Evolutionary conservation across 2,888 invertebrate species (phyloP).

Genomic region (Adelphocoris suturalis): DNA sequence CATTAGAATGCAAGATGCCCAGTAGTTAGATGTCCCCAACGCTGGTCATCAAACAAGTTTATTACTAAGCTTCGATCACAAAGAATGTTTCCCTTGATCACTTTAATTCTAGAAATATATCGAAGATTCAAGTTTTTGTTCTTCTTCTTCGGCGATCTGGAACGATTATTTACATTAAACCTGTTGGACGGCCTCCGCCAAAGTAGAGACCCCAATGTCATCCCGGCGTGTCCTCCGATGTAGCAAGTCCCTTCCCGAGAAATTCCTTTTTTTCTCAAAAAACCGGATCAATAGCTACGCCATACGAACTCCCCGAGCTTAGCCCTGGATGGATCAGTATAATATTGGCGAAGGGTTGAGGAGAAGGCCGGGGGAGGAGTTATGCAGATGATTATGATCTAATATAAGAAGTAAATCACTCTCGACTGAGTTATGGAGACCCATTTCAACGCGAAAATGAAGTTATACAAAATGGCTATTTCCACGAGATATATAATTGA

Average conservation of each 20-base stretch:
- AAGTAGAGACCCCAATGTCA: conserved; percentile 60
- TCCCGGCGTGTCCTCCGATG: conserved; percentile 49
- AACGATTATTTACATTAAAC: conserved; percentile 62
- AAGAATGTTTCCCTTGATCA: conserved; percentile 5
- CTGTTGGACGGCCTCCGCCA: conserved; percentile 47
- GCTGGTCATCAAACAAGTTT: conserved; percentile 19
- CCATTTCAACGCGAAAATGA: too few species aligned
- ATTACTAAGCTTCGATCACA: neutral
- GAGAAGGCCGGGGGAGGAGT: too few species aligned
- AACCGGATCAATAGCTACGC: conserved; percentile 59
- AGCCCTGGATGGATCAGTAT: conserved; percentile 31
- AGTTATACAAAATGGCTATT: too few species aligned
- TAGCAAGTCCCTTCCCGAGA: conserved; percentile 50
- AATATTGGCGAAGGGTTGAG: conserved; percentile 15
- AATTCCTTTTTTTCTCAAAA: conserved; percentile 51
- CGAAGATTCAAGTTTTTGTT: neutral
- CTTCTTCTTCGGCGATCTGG: conserved; percentile 11
- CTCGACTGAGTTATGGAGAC: too few species aligned
- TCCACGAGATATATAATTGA: too few species aligned
- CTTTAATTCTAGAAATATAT: conserved; percentile 38
- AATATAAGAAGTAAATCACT: too few species aligned
- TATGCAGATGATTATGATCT: too few species aligned
- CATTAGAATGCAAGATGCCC: neutral
- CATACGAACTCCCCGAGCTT: neutral
- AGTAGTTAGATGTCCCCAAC: neutral